Conservation (phyloP, 2,888 invertebrate genomes). For the Allygus modestus region DNA sequence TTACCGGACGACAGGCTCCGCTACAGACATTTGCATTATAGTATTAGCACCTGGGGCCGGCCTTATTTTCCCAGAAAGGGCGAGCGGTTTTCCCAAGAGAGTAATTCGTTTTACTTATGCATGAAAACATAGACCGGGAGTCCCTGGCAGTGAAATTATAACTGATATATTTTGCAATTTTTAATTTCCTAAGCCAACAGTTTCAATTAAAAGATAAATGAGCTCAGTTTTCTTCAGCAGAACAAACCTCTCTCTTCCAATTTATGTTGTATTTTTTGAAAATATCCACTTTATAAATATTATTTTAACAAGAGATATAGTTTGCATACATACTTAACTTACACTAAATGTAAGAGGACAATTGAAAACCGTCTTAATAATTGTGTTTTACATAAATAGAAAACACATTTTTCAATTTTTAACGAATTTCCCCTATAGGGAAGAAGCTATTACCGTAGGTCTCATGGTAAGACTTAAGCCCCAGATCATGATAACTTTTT, state of each 20-base stretch:
- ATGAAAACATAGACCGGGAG: constrained; percentile 55
- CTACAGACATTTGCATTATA: constrained; percentile 57
- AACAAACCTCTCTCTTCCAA: constrained; percentile 18
- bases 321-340: too few species aligned
- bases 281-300: not conserved
- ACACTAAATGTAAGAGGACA: too few species aligned
- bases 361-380: too few species aligned
- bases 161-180: constrained; percentile 56
- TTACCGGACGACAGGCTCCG: constrained; percentile 44
- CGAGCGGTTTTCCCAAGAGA: constrained; percentile 44
- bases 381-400: too few species aligned
- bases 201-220: constrained; percentile 58
- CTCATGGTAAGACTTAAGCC: too few species aligned
- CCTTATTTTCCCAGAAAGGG: constrained; percentile 52
- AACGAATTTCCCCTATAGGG: too few species aligned
- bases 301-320: not conserved
- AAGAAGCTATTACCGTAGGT: too few species aligned
- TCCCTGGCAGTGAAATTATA: constrained; percentile 50
- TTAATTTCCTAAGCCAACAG: constrained; percentile 58
- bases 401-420: too few species aligned
- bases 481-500: too few species aligned
- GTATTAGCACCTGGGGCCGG: constrained; percentile 51
- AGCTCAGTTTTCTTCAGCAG: constrained; percentile 48
- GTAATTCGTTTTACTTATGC: constrained; percentile 59
- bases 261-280: not conserved